A percentile compares a stretch with the other conserved stretches of the same genome.
Evolutionary conservation across 37 sponge, comb jelly and placozoan species (phyloP).

Genomic region (Cladorhizidae sp.): DNA sequence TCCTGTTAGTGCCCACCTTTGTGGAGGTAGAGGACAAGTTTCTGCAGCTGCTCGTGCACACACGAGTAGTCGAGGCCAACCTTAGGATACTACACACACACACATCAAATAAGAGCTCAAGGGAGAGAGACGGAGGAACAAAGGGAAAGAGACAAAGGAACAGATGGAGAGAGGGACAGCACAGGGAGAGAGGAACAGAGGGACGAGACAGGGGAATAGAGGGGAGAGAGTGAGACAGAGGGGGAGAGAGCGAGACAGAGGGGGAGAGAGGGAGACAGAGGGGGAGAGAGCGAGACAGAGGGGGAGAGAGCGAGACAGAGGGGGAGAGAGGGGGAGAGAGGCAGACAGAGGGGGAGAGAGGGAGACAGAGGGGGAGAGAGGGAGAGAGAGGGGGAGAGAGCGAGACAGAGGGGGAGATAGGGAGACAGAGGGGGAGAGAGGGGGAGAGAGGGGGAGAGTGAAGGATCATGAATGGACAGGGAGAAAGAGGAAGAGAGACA

Average conservation of each 20-base stretch:
- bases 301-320: too few species aligned
- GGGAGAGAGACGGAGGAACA: too few species aligned
- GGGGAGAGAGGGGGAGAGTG: neutral
- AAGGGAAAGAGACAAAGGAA: neutral
- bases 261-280: neutral
- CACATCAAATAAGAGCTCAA: neutral
- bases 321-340: neutral
- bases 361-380: neutral
- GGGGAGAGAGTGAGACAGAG: too few species aligned
- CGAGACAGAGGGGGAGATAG: too few species aligned
- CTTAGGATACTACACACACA: slow-evolving; percentile 31
- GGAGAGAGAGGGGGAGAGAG: too few species aligned
- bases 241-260: too few species aligned
- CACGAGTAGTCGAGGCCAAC: slow-evolving; percentile 11
- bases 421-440: too few species aligned
- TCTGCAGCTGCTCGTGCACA: slow-evolving; percentile 20
- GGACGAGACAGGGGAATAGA: too few species aligned
- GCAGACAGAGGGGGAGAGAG: neutral
- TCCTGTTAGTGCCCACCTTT: slow-evolving; percentile 31
- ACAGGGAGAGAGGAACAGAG: neutral
- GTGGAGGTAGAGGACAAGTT: slow-evolving; percentile 32
- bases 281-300: neutral
- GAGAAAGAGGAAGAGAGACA: neutral
- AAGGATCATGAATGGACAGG: neutral
- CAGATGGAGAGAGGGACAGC: neutral